Base-by-base conservation (phyloP, 2,888 invertebrate species). In the Callinectes sapidus region DNA sequence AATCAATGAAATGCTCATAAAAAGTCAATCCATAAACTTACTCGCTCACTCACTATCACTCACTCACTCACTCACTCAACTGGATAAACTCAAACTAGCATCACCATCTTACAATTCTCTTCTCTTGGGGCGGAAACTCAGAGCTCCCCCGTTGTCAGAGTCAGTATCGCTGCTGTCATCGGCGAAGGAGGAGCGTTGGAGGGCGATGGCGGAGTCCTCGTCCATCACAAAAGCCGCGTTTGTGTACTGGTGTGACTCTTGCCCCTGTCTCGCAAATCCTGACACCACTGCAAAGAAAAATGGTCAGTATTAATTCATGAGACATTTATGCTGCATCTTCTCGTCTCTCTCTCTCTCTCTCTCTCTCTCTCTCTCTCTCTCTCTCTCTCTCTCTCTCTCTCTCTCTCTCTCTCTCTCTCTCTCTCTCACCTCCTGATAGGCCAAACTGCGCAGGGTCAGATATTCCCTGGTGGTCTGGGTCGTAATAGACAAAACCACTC, bases 381-480 rank as follows among this genome's bases (percentile, higher is more conserved):
- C 66, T 66, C 66, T 66, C 66, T 66, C 66, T 66, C 66, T 66
- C 66, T 66, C 66, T 66, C 66, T 66, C 66, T 66, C 66, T 66
- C 66, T 66, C 66, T 66, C 66, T 66, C 66, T 66, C 66, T 66
- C 66, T 66, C 66, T 66, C 66, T 66, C n/a, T n/a, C n/a, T n/a
- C n/a, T 66, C 66, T 71, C 91, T 87, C 3, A 92, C 92, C 92
- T 81, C 54, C 54, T 14, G 18, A 23, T 5, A 92, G 28, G 48
- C 92, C 92, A 54, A 89, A 88, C 48, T 92, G 87, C 18, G 32
- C 55, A 8, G 89, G 92, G 55, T 92, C 48, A 32, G 89, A 39
- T 13, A 48, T 28, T 8, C 89, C 89, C 6, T 88, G 54, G 18
- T 92, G n/a, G n/a, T n/a, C 92, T 13, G 92, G 92, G 89, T 92